Evolutionary conservation across 1,140 invertebrate genomes (phyloP), one percentile per base, ranked within the genome.

Genomic region (Nebria ingens): DNA sequence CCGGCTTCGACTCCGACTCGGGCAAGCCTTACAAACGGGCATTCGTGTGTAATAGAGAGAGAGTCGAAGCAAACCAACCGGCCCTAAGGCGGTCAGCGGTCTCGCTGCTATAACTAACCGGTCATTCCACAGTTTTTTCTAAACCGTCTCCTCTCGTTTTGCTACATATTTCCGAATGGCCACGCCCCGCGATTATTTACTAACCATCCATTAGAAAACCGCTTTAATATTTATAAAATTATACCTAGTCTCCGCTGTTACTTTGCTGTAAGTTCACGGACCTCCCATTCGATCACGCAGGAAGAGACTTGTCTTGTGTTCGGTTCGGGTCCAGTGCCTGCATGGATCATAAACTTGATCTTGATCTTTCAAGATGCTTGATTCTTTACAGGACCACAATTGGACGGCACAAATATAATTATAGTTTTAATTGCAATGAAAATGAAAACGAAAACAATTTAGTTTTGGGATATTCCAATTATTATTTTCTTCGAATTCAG

Each of bases 231-330:
- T 45, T 45, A 34, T 45, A 45, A 11, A 45, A 45, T 45, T 45
- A 45, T 45, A 45, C 6, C 6, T 45, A 9, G 15, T 17, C 9
- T 17, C 6, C n/a, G n/a, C n/a, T n/a, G n/a, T n/a, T n/a, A n/a
- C n/a, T n/a, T n/a, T n/a, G n/a, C n/a, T n/a, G n/a, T n/a, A 45
- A 45, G 40, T 45, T 45, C 40, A 45, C 40, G 40, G 40, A 45
- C 40, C 40, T 45, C 25, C 25, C 25, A n/a, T 45, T 6, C 40
- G 15, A 11, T 45, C 40, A 45, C 9, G 15, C 6, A 45, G 25
- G 25, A n/a, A n/a, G n/a, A n/a, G n/a, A n/a, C n/a, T n/a, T n/a
- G n/a, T n/a, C n/a, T n/a, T n/a, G n/a, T n/a, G n/a, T n/a, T n/a
- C 25, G 6, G n/a, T 34, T 6, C 25, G 6, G 25, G 25, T 34